Percentiles rank a stretch among this genome's conserved stretches.
phyloP scores from a whole-genome alignment of 2,888 invertebrate genomes.

The Leucania comma region DNA sequence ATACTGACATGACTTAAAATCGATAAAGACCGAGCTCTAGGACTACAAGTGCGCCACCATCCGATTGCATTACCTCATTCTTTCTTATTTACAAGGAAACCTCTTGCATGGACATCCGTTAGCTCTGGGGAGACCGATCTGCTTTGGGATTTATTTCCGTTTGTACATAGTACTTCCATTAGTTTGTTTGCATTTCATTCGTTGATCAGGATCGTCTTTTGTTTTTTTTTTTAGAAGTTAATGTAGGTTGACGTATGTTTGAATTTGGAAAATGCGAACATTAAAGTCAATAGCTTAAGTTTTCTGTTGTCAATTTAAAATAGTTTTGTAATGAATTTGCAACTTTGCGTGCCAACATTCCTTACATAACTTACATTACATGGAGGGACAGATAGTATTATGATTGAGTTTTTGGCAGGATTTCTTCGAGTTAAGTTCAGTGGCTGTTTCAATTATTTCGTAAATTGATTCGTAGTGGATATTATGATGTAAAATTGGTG shows the following conservation, averaged over 20 bases:
- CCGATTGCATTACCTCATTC: slow-evolving; percentile 72
- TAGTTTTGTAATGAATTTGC: not conserved
- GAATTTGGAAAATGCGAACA: slow-evolving; percentile 12
- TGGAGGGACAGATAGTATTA: not conserved
- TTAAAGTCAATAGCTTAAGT: not conserved
- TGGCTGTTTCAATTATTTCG: no score
- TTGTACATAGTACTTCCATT: slow-evolving; percentile 52
- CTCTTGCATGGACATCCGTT: slow-evolving; percentile 63
- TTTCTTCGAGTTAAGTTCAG: no score
- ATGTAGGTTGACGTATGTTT: slow-evolving; percentile 4
- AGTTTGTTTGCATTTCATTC: slow-evolving; percentile 57
- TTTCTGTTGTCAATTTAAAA: not conserved
- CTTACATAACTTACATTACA: not conserved
- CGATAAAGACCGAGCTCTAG: not conserved
- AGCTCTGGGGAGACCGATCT: slow-evolving; percentile 55
- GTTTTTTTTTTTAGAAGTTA: slow-evolving; percentile 5
- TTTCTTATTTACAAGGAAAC: slow-evolving; percentile 73
- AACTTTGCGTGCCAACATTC: not conserved
- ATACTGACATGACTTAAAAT: not conserved
- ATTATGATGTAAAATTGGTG: no score
- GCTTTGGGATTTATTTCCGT: slow-evolving; percentile 53
- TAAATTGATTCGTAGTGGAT: no score
- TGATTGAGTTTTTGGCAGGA: no score
- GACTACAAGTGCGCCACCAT: slow-evolving; percentile 46
- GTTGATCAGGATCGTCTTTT: slow-evolving; percentile 29